Conservation (phyloP, 2,113 vertebrate genomes). For the Syngnathus typhle region DNA sequence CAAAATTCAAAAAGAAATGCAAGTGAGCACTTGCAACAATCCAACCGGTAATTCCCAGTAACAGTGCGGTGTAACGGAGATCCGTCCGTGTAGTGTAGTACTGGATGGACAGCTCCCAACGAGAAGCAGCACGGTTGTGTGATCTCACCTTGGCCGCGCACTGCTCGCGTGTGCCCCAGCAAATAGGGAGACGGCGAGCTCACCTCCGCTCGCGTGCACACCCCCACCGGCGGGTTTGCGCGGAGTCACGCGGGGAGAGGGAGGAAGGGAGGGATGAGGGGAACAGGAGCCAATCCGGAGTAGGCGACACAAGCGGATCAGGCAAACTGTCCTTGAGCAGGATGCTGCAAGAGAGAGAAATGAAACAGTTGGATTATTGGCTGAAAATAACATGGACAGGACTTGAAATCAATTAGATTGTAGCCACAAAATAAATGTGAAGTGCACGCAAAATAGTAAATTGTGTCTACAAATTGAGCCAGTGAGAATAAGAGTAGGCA, state of each 20-base stretch:
- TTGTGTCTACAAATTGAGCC: not conserved
- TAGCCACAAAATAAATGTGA: not conserved
- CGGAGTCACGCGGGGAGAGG: conserved; percentile 51
- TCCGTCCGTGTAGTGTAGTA: not conserved
- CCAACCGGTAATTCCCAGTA: conserved; percentile 41
- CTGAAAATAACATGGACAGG: not conserved
- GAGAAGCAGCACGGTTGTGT: conserved; percentile 59
- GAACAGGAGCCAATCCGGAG: conserved; percentile 59
- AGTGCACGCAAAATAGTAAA: not conserved
- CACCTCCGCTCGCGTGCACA: conserved; percentile 63
- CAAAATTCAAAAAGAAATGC: conserved; percentile 2
- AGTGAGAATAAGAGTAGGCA: not conserved
- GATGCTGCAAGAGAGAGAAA: not conserved
- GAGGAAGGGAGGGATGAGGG: conserved; percentile 1
- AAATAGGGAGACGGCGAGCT: conserved; percentile 59
- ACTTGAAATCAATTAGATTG: not conserved
- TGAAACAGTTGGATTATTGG: not conserved
- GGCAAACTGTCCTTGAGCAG: not conserved
- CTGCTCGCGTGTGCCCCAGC: conserved; percentile 62
- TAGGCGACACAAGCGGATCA: conserved; percentile 9
- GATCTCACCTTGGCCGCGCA: conserved; percentile 59
- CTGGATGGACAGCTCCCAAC: not conserved
- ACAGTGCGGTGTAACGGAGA: not conserved
- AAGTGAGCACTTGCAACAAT: conserved; percentile 46
- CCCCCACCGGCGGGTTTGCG: conserved; percentile 60